Evolutionary conservation across 2,113 vertebrate genomes (phyloP).

Genomic region (Gavialis gangeticus): DNA sequence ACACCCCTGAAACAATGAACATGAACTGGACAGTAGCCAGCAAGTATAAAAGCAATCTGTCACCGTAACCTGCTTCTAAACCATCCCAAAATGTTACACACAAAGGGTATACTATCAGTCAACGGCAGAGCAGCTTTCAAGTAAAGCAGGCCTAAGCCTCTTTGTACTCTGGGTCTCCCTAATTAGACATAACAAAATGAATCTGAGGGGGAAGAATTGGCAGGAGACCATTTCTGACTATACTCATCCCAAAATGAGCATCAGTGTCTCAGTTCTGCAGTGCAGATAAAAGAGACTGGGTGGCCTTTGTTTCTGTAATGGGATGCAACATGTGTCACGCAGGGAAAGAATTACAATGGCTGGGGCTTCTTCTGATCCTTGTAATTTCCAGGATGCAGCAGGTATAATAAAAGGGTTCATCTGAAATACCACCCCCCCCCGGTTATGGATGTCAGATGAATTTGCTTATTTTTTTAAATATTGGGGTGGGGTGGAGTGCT

Average conservation of each 20-base stretch:
- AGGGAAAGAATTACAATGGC: not conserved
- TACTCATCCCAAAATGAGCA: not conserved
- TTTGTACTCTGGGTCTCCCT: constrained; percentile 42
- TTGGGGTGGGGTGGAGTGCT: not conserved
- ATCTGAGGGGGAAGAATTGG: constrained; percentile 42
- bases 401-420: constrained; percentile 19
- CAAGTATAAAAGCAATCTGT: constrained; percentile 43
- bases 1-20: not conserved
- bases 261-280: not conserved
- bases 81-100: constrained; percentile 28
- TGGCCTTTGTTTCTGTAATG: constrained; percentile 67
- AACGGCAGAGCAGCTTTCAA: constrained; percentile 43
- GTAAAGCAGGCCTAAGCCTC: constrained; percentile 27
- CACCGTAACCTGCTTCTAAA: constrained; percentile 20
- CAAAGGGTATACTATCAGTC: constrained; percentile 56
- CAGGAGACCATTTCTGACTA: constrained; percentile 21
- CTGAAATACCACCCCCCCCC: constrained; percentile 10
- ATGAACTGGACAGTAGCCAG: constrained; percentile 26
- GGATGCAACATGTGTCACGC: not conserved
- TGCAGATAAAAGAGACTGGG: constrained; percentile 36
- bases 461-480: constrained; percentile 52
- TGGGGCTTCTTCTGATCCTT: not conserved
- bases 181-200: constrained; percentile 65
- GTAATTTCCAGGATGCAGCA: constrained; percentile 20
- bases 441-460: not conserved